These are phyloP conservation scores for Menidia menidia DNA, from an alignment of 2,797 vertebrate species.

Conservation along the genomic window DNA sequence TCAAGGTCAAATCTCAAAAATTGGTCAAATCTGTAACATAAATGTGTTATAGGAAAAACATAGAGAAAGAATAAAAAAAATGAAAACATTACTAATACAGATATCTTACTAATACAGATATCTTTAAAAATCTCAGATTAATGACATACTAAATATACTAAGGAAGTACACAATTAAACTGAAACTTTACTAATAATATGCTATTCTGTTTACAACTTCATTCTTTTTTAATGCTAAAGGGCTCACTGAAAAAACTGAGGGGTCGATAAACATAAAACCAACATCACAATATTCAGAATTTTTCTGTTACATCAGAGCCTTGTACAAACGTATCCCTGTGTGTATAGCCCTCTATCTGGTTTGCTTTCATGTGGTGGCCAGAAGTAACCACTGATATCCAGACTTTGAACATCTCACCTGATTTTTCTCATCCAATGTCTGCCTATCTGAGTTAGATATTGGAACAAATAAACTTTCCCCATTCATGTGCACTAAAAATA, in stretches of 20 bases:
- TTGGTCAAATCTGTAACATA: not conserved
- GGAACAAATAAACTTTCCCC: not conserved
- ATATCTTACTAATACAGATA: not conserved
- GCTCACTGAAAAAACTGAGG: not conserved
- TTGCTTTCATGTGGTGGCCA: constrained; percentile 41
- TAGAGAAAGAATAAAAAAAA: not conserved
- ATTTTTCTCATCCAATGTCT: constrained; percentile 43
- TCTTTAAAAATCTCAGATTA: too few species aligned
- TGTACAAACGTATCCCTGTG: constrained; percentile 10
- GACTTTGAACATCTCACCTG: constrained; percentile 57
- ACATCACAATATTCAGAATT: not conserved
- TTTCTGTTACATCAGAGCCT: constrained; percentile 19
- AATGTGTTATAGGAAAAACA: not conserved
- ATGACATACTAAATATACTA: too few species aligned
- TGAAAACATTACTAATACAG: constrained; percentile 1
- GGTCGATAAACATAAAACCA: not conserved
- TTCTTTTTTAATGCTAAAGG: not conserved
- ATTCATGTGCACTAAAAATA: constrained; percentile 23
- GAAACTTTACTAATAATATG: too few species aligned
- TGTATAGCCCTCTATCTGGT: constrained; percentile 16
- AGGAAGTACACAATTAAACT: too few species aligned
- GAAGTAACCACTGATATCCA: constrained; percentile 35
- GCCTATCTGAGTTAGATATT: constrained; percentile 34
- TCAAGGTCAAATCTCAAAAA: constrained; percentile 16
- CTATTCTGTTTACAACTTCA: too few species aligned